A percentile compares a stretch with the other conserved stretches of the same genome.
phyloP scores from a whole-genome alignment of 2,113 vertebrate species.

The Naja naja region DNA sequence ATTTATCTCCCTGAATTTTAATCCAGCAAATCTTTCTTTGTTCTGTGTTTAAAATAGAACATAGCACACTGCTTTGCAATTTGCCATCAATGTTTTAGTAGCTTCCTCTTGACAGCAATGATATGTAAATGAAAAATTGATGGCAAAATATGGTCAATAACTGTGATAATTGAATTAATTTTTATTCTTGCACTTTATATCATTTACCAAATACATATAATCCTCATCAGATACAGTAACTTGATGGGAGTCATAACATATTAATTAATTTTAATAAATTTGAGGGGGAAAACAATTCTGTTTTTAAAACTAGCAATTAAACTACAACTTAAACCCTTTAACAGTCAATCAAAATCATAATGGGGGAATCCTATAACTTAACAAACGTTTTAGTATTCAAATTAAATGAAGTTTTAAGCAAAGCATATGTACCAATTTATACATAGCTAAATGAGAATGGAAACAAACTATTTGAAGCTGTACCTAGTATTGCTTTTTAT shows the following conservation, averaged over 20 bases:
- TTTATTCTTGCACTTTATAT: slow-evolving; percentile 43
- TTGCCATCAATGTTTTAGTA: slow-evolving; percentile 69
- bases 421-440: background rate
- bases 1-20: slow-evolving; percentile 37
- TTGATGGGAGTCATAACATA: slow-evolving; percentile 28
- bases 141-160: slow-evolving; percentile 52
- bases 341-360: background rate
- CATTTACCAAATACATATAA: slow-evolving; percentile 25
- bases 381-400: background rate
- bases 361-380: background rate
- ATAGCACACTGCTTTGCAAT: slow-evolving; percentile 56
- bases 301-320: background rate
- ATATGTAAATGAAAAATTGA: slow-evolving; percentile 63
- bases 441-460: background rate
- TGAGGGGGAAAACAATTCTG: slow-evolving; percentile 20
- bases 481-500: background rate
- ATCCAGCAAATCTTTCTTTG: slow-evolving; percentile 59
- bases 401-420: background rate
- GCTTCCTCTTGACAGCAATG: slow-evolving; percentile 57
- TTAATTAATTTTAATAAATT: slow-evolving; percentile 26
- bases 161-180: slow-evolving; percentile 53
- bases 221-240: slow-evolving; percentile 25
- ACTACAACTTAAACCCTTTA: background rate
- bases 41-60: slow-evolving; percentile 59
- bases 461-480: background rate